A percentile compares a stretch with the other conserved stretches of the same genome.
Evolutionary conservation across 1,140 invertebrate genomes (phyloP).

Genomic region (Nebria ingens): DNA sequence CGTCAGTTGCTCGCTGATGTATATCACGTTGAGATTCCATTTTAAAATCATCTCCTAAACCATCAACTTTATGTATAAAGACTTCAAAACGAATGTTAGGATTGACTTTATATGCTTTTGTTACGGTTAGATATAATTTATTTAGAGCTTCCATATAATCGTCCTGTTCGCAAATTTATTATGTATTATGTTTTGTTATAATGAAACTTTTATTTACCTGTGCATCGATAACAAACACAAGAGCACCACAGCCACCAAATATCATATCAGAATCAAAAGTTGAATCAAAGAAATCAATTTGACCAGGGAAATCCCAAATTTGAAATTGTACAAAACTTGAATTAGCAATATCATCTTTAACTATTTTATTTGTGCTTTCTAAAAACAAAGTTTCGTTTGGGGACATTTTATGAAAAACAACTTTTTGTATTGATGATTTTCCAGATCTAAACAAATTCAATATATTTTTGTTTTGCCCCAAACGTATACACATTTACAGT

Average conservation of each 20-base stretch:
- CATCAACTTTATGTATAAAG: conserved; percentile 98
- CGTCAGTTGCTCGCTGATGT: conserved; percentile 91
- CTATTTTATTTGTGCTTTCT: conserved; percentile 97
- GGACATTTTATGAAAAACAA: conserved; percentile 99
- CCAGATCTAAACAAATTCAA: conserved; percentile 68
- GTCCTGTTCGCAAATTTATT: conserved; percentile 48
- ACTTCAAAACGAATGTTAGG: conserved; percentile 96
- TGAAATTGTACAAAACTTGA: conserved; percentile 99
- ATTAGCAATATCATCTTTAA: conserved; percentile 95
- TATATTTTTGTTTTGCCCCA: conserved; percentile 11
- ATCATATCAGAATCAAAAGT: conserved; percentile 93
- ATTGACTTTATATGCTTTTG: conserved; percentile 93
- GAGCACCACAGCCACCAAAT: conserved; percentile 87
- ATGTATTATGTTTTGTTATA: neutral
- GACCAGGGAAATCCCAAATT: conserved; percentile 99
- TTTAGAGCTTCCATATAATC: conserved; percentile 93
- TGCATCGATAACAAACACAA: conserved; percentile 99
- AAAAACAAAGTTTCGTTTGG: conserved; percentile 99
- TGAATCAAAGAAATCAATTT: conserved; percentile 95
- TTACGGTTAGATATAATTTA: conserved; percentile 85
- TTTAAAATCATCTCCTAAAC: conserved; percentile 96
- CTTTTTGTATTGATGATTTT: conserved; percentile 99
- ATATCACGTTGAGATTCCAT: conserved; percentile 98
- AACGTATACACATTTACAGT: conserved; percentile 10
- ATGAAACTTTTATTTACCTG: conserved; percentile 51